These are phyloP conservation scores for Falco peregrinus DNA, from an alignment of 2,797 vertebrate species.

Conservation along the genomic window DNA sequence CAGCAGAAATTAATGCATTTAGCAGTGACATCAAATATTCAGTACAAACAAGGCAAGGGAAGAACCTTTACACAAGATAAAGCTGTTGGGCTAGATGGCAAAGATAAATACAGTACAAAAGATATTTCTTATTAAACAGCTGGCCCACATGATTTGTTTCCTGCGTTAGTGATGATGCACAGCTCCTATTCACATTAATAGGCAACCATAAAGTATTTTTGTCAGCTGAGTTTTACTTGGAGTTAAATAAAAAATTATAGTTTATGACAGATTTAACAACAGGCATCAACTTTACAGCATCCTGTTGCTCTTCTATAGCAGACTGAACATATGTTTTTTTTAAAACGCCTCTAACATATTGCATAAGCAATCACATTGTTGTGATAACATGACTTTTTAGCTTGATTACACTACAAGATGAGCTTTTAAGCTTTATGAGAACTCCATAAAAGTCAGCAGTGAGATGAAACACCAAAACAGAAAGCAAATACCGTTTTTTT, in stretches of 20 bases:
- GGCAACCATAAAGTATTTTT: conserved; percentile 54
- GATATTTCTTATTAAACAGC: conserved; percentile 34
- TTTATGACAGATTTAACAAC: conserved; percentile 57
- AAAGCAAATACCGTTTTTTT: not conserved
- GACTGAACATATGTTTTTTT: conserved; percentile 45
- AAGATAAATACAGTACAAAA: conserved; percentile 22
- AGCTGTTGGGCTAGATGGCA: not conserved
- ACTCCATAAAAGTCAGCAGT: conserved; percentile 21
- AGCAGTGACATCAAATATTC: not conserved
- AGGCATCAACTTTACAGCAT: conserved; percentile 29
- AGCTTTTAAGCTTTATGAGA: conserved; percentile 50
- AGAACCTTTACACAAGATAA: not conserved
- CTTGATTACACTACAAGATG: conserved; percentile 23
- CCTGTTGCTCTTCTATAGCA: conserved; percentile 47
- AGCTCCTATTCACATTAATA: conserved; percentile 48
- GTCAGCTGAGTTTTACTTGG: conserved; percentile 44
- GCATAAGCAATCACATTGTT: conserved; percentile 37
- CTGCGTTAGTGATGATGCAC: conserved; percentile 32
- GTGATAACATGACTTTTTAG: conserved; percentile 52
- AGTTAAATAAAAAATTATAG: conserved; percentile 64
- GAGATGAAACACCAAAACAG: conserved; percentile 19
- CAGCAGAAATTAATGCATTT: not conserved
- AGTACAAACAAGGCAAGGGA: not conserved
- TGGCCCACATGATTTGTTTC: conserved; percentile 39
- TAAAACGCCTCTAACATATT: not conserved